Percentiles rank a stretch among this genome's conserved stretches.
Evolutionary conservation across 2,888 invertebrate genomes (phyloP).

Genomic region (Dyspetes luteomarginatus): DNA sequence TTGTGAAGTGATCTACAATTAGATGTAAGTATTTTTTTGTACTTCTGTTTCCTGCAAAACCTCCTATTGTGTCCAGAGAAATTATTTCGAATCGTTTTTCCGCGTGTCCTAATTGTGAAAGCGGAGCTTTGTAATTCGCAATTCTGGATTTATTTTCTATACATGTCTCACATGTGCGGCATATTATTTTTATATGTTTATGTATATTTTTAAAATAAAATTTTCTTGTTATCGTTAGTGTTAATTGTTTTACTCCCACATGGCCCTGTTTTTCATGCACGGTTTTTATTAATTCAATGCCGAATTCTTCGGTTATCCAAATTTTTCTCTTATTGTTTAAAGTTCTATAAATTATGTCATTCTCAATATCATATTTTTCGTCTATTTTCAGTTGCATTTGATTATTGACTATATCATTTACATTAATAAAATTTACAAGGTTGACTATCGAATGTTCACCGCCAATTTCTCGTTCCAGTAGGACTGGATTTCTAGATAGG

Average conservation of each 20-base stretch:
- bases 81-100: background rate
- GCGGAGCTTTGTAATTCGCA: constrained; percentile 31
- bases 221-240: background rate
- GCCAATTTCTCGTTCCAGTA: background rate
- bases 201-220: constrained; percentile 15
- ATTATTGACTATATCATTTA: constrained; percentile 9
- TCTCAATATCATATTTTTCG: constrained; percentile 38
- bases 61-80: constrained; percentile 62
- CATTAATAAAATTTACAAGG: constrained; percentile 21
- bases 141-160: constrained; percentile 72
- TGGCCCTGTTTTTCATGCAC: constrained; percentile 17
- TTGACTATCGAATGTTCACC: background rate
- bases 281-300: constrained; percentile 56
- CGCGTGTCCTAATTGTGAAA: background rate
- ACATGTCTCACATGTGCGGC: background rate
- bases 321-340: constrained; percentile 58
- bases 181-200: background rate
- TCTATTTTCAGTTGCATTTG: constrained; percentile 48
- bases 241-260: constrained; percentile 52
- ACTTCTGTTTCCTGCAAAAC: constrained; percentile 68
- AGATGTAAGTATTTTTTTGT: constrained; percentile 73
- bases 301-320: constrained; percentile 53
- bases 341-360: constrained; percentile 56
- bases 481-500: constrained; percentile 15
- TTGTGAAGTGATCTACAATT: constrained; percentile 69